A percentile compares a stretch with the other conserved stretches of the same genome.
phyloP scores from a whole-genome alignment of 2,888 invertebrate species.

The Camponotus fellah region DNA sequence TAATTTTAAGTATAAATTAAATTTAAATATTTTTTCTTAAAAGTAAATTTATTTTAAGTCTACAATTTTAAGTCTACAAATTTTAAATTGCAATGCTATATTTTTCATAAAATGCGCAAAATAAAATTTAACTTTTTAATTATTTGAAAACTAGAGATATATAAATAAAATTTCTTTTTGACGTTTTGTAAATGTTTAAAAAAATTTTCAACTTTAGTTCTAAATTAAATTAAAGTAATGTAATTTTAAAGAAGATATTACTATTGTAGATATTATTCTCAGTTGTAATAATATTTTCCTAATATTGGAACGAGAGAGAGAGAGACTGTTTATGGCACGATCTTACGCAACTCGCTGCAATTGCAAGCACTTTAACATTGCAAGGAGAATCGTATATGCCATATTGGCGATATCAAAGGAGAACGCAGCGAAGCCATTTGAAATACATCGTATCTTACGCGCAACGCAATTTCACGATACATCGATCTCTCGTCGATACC shows the following conservation, averaged over 20 bases:
- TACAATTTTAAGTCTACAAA: neutral
- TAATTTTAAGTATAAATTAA: neutral
- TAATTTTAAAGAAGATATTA: neutral
- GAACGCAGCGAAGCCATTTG: slow-evolving; percentile 17
- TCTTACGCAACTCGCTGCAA: slow-evolving; percentile 15
- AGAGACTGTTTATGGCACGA: neutral
- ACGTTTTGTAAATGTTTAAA: neutral
- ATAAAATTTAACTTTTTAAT: slow-evolving; percentile 3
- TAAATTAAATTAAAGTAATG: neutral
- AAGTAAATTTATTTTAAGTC: neutral
- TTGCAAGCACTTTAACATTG: slow-evolving; percentile 20
- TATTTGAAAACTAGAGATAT: neutral
- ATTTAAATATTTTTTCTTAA: slow-evolving; percentile 1
- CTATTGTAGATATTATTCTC: neutral
- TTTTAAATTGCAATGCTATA: neutral
- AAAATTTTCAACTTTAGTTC: neutral
- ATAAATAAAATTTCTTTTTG: neutral
- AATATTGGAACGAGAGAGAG: neutral
- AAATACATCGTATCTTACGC: slow-evolving; percentile 23
- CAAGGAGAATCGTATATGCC: neutral
- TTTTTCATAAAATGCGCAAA: neutral
- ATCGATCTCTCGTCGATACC: slow-evolving; percentile 24
- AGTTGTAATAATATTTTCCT: neutral
- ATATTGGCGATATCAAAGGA: slow-evolving; percentile 23
- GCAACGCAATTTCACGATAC: slow-evolving; percentile 28